Evolutionary conservation across 2,797 vertebrate species (phyloP).

Genomic region (Cygnus olor): DNA sequence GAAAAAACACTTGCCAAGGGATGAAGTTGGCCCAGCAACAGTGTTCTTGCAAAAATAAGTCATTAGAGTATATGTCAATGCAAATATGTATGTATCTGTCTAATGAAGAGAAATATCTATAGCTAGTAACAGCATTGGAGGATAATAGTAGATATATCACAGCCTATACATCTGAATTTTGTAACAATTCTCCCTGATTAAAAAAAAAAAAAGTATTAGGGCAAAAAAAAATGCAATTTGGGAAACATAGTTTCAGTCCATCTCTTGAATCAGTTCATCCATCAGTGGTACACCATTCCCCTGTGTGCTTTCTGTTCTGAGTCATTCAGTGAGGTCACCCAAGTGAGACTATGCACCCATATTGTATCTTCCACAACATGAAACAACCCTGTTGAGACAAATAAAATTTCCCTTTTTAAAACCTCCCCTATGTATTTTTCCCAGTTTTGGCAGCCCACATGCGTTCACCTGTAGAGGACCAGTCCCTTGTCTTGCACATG

Average conservation of each 20-base stretch:
- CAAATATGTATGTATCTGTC: not conserved
- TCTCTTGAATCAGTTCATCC: not conserved
- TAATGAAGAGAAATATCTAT: not conserved
- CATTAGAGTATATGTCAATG: not conserved
- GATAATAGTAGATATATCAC: not conserved
- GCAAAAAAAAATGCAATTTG: not conserved
- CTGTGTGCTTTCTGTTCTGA: not conserved
- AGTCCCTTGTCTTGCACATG: not conserved
- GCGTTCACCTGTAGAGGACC: not conserved
- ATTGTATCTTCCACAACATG: not conserved
- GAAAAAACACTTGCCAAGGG: not conserved
- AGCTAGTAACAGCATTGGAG: not conserved
- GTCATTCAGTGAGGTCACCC: not conserved
- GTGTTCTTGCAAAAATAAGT: not conserved
- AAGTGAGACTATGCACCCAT: not conserved
- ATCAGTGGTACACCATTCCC: not conserved
- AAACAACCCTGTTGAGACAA: not conserved
- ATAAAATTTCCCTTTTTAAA: not conserved
- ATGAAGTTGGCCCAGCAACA: not conserved
- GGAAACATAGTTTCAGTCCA: not conserved
- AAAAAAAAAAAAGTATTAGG: not conserved
- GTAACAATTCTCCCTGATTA: not conserved
- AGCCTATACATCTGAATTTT: not conserved
- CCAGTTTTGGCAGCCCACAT: not conserved
- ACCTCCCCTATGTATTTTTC: not conserved